Evolutionary conservation across 2,888 invertebrate genomes (phyloP).

Genomic region (Ganaspis brasiliensis): DNA sequence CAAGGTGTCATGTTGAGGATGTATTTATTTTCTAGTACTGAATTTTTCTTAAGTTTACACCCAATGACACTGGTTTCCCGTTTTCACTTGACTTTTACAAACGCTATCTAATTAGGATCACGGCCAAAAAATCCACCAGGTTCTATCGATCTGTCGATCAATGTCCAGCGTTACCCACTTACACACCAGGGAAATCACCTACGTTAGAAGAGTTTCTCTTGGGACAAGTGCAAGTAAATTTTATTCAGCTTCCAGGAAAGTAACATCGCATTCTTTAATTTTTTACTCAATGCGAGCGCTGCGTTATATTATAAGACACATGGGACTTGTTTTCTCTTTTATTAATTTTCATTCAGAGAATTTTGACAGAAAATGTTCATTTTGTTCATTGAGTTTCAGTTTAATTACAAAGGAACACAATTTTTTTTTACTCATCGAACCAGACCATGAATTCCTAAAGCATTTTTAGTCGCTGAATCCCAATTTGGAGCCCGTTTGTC

Average conservation of each 20-base stretch:
- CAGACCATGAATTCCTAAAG: too few species aligned
- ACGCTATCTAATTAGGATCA: constrained; percentile 40
- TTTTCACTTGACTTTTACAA: constrained; percentile 18
- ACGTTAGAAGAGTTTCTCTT: constrained; percentile 14
- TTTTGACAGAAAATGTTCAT: too few species aligned
- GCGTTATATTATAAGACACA: too few species aligned
- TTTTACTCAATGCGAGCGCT: too few species aligned
- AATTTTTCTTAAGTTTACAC: background rate
- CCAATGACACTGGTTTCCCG: background rate
- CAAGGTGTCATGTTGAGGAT: constrained; percentile 2
- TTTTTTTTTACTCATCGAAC: too few species aligned
- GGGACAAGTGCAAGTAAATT: constrained; percentile 43
- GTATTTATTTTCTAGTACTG: constrained; percentile 9
- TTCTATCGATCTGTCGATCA: constrained; percentile 40
- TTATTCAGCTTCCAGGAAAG: constrained; percentile 36
- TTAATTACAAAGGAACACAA: too few species aligned
- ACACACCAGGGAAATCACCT: constrained; percentile 17
- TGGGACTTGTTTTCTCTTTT: too few species aligned
- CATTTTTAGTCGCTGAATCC: too few species aligned
- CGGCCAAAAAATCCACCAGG: background rate
- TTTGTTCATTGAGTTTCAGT: too few species aligned
- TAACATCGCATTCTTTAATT: background rate
- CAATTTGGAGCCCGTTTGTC: too few species aligned
- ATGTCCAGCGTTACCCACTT: constrained; percentile 35
- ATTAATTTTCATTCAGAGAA: too few species aligned